Evolutionary conservation across 1,140 invertebrate genomes (phyloP).

Genomic region (Artemia franciscana): DNA sequence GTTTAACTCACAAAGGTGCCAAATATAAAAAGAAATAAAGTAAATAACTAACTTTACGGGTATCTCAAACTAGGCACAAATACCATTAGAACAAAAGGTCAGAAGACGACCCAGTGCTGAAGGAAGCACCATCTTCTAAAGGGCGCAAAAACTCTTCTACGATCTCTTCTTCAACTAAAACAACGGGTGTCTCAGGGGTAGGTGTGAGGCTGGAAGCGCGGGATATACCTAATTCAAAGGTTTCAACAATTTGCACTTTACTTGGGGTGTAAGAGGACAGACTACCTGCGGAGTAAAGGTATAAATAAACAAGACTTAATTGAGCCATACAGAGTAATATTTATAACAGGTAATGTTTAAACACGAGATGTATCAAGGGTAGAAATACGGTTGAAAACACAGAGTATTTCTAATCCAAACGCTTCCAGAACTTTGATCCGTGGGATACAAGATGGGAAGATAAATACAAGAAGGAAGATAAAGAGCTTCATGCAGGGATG

Average conservation of each 20-base stretch:
- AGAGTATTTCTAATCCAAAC: not conserved
- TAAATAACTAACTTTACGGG: too few species aligned
- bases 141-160: slow-evolving; percentile 30
- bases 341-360: too few species aligned
- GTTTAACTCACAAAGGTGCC: too few species aligned
- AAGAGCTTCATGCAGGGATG: too few species aligned
- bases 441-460: not conserved
- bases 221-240: slow-evolving; percentile 38
- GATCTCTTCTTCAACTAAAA: not conserved
- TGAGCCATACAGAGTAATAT: too few species aligned
- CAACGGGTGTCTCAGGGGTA: slow-evolving; percentile 7
- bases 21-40: too few species aligned
- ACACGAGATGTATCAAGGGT: not conserved
- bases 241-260: slow-evolving; percentile 29
- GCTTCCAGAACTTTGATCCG: not conserved
- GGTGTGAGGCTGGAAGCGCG: slow-evolving; percentile 17
- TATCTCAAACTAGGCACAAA: too few species aligned
- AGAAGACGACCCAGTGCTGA: slow-evolving; percentile 34
- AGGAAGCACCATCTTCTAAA: slow-evolving; percentile 28
- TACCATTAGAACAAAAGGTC: slow-evolving; percentile 37
- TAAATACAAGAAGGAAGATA: not conserved
- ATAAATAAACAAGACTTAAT: slow-evolving; percentile 4
- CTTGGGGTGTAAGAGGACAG: slow-evolving; percentile 35
- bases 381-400: too few species aligned
- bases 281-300: slow-evolving; percentile 19